Evolutionary conservation across 2,113 vertebrate genomes (phyloP), one percentile per base, ranked within the genome.

Genomic region (Protobothrops mucrosquamatus): DNA sequence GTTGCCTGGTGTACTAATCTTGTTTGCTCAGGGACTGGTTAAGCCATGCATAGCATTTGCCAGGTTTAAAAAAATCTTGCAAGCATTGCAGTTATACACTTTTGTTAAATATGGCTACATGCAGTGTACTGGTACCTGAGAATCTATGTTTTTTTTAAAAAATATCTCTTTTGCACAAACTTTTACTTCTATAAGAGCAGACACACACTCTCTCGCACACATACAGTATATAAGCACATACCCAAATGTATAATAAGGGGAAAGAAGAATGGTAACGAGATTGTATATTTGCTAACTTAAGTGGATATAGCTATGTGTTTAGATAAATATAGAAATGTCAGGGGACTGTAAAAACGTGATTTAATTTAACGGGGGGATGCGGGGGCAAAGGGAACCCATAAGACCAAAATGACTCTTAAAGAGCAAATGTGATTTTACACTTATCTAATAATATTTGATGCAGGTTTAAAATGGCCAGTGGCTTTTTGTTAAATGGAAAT

Each of bases 41-140:
- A 91, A 43, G 88, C 93, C 97, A 96, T 97, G 97, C 97, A 90
- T 52, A 95, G 93, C 93, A 52, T 92, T 93, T 94, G 91, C 93
- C 90, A 93, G 94, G 92, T 96, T 95, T 96, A 90, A 91, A 91
- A 95, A 69, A 86, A 48, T 56, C 95, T 97, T 97, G 97, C 91
- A 93, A 96, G 97, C 96, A 87, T 94, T 85, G 95, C 92, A 92
- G 2, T 34, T 93, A 95, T 91, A 69, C 39, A 92, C 94, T 95
- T 89, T 69, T 95, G 87, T 39, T 92, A 96, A 97, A 94, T 93
- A 95, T 34, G 94, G 94, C 91, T 93, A 93, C 97, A 97, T 98
- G 98, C 98, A 87, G 23, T 96, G 95, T 92, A 94, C 91, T 94
- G 93, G 20, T 95, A 96, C 29, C 81, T 95, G 97, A 98, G 95